phyloP scores from a whole-genome alignment of 2,113 vertebrate species.

The Campylomormyrus numenius region DNA sequence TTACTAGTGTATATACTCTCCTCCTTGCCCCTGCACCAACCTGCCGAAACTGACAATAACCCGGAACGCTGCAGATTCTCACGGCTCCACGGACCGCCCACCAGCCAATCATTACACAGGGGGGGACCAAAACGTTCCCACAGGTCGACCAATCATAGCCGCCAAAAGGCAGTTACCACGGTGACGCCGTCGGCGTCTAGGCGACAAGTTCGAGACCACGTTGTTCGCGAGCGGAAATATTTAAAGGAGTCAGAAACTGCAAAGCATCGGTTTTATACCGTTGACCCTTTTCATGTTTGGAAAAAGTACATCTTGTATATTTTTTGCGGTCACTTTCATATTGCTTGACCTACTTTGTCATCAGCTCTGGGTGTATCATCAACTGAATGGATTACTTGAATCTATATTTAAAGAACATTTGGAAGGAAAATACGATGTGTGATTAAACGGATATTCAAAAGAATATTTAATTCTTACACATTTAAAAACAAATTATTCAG shows the following conservation, averaged over 20 bases:
- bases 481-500: background rate
- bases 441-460: background rate
- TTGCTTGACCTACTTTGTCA: background rate
- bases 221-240: conserved; percentile 54
- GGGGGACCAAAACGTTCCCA: conserved; percentile 62
- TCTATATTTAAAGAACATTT: background rate
- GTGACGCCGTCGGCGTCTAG: conserved; percentile 65
- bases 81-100: conserved; percentile 57
- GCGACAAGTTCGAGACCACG: conserved; percentile 54
- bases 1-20: conserved; percentile 37
- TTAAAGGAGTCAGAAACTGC: conserved; percentile 14
- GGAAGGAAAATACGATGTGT: background rate
- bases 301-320: background rate
- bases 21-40: conserved; percentile 55
- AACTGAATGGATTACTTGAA: background rate
- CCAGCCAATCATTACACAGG: conserved; percentile 59
- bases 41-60: conserved; percentile 71
- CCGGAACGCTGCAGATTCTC: conserved; percentile 66
- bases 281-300: background rate
- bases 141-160: conserved; percentile 63
- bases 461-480: background rate
- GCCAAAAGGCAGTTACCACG: conserved; percentile 65
- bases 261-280: background rate
- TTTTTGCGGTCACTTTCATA: background rate
- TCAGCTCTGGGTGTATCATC: background rate